phyloP scores from a whole-genome alignment of 2,888 invertebrate genomes.

The Cremastobaeus sp. region DNA sequence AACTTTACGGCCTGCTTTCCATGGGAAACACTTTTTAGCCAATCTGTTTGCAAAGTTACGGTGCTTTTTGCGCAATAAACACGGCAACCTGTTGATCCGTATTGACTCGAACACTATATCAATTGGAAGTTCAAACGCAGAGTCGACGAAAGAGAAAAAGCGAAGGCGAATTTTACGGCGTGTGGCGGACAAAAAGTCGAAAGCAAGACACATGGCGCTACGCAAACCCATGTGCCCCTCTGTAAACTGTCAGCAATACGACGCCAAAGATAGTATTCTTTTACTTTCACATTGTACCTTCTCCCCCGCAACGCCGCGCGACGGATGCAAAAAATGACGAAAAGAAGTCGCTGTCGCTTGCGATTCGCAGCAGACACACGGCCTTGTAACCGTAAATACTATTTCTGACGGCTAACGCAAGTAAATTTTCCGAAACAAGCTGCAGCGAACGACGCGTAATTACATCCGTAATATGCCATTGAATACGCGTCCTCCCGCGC shows the following conservation, averaged over 20 bases:
- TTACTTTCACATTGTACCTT: conserved; percentile 44
- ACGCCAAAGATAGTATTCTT: conserved; percentile 28
- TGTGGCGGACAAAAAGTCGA: conserved; percentile 48
- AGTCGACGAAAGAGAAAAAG: conserved; percentile 17
- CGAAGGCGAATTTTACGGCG: conserved; percentile 43
- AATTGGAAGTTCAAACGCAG: no score
- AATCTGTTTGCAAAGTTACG: no score
- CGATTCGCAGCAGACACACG: conserved; percentile 9
- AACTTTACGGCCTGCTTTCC: no score
- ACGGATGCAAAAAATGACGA: conserved; percentile 6
- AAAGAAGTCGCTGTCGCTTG: neutral
- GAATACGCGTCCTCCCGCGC: conserved; percentile 46
- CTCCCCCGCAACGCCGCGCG: conserved; percentile 63
- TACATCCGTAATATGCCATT: conserved; percentile 48
- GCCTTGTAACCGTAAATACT: conserved; percentile 37
- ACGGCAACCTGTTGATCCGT: conserved; percentile 28
- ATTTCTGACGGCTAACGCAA: conserved; percentile 25
- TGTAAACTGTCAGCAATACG: conserved; percentile 72
- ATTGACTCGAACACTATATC: conserved; percentile 20
- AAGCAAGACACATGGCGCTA: conserved; percentile 71
- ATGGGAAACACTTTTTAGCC: no score
- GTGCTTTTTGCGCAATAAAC: conserved; percentile 12
- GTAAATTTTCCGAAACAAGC: conserved; percentile 52
- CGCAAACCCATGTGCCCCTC: conserved; percentile 66
- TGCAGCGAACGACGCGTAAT: conserved; percentile 30